Percentiles rank a stretch among this genome's conserved stretches.
Evolutionary conservation across 2,888 invertebrate genomes (phyloP).

Genomic region (Zaprionus bogoriensis): DNA sequence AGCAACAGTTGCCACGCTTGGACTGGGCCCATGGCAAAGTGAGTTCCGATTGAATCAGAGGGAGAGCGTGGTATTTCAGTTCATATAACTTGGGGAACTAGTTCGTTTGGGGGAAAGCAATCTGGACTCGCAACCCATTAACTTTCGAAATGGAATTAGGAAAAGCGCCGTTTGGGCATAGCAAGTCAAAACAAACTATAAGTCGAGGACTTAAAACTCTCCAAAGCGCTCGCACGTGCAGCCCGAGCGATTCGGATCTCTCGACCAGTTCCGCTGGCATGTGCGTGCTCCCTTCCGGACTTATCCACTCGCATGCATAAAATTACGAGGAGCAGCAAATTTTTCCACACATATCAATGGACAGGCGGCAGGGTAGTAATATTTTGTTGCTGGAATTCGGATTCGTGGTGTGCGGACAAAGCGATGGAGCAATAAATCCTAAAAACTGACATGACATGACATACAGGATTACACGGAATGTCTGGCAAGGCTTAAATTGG

Average conservation of each 20-base stretch:
- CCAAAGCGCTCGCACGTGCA: conserved; percentile 47
- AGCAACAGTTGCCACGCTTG: neutral
- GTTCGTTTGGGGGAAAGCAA: neutral
- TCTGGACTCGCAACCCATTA: neutral
- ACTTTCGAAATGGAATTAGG: conserved; percentile 7
- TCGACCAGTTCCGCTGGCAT: conserved; percentile 13
- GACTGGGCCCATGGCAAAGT: neutral
- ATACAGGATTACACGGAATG: conserved; percentile 80
- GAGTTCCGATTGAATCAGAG: neutral
- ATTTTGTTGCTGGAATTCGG: conserved; percentile 58
- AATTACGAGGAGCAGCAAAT: conserved; percentile 60
- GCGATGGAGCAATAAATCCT: conserved; percentile 78
- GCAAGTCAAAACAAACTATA: conserved; percentile 53
- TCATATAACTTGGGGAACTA: neutral
- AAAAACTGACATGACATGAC: conserved; percentile 82
- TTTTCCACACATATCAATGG: conserved; percentile 43
- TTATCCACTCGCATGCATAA: conserved; percentile 47
- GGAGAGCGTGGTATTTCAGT: too few species aligned
- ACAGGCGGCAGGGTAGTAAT: conserved; percentile 21
- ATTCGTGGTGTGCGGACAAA: conserved; percentile 43
- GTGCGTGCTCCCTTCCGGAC: conserved; percentile 29
- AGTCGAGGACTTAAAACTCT: conserved; percentile 60
- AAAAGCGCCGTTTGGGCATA: neutral
- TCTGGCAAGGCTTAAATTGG: conserved; percentile 74
- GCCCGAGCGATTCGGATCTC: conserved; percentile 20